Conservation (phyloP, 2,797 vertebrate genomes). For the Paguma larvata region DNA sequence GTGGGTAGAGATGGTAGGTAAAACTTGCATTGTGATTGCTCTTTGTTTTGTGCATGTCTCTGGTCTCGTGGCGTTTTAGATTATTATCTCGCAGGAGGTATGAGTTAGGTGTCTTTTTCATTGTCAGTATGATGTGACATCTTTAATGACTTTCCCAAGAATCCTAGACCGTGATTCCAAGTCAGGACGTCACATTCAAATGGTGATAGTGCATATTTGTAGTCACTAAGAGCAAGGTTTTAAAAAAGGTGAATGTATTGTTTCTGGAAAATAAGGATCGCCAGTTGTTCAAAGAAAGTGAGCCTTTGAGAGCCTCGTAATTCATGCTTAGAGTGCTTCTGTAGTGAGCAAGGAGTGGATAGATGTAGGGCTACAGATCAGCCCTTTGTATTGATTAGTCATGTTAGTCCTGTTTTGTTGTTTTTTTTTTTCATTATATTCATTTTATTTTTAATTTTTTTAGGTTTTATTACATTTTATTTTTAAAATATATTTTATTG, state of each 20-base stretch:
- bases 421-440: too few species aligned
- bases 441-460: too few species aligned
- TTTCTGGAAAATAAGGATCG: constrained; percentile 34
- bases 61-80: background rate
- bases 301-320: background rate
- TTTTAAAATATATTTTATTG: too few species aligned
- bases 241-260: background rate
- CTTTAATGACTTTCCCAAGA: background rate
- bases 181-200: background rate
- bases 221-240: background rate
- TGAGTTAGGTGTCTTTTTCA: background rate
- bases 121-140: background rate
- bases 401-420: background rate
- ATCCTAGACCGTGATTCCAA: background rate
- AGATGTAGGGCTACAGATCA: background rate
- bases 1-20: background rate
- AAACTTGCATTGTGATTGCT: background rate
- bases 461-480: too few species aligned
- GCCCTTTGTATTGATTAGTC: background rate
- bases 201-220: background rate
- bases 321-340: background rate
- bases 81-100: background rate
- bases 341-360: background rate
- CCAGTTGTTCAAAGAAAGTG: background rate
- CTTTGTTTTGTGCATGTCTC: background rate